phyloP scores from a whole-genome alignment of 2,888 invertebrate species.

The Phaedon cochleariae region DNA sequence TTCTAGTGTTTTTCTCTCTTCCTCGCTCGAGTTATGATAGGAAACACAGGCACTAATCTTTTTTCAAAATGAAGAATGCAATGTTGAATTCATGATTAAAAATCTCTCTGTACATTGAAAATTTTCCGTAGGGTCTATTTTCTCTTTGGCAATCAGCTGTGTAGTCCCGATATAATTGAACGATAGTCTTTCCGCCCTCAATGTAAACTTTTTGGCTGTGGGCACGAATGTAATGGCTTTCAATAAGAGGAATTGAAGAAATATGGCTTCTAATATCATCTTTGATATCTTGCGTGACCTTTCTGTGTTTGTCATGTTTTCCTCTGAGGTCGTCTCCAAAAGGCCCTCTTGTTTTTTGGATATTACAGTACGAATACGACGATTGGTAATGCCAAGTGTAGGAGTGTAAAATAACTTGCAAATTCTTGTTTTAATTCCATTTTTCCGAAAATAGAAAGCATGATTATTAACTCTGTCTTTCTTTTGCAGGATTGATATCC shows the following conservation, averaged over 20 bases:
- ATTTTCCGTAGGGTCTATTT: constrained; percentile 4
- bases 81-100: constrained; percentile 29
- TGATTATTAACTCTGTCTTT: too few species aligned
- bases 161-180: constrained; percentile 26
- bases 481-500: too few species aligned
- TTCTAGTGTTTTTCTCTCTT: constrained; percentile 12
- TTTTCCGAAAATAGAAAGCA: too few species aligned
- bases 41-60: constrained; percentile 27
- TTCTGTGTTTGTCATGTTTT: too few species aligned
- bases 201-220: constrained; percentile 22
- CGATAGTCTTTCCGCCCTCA: constrained; percentile 27
- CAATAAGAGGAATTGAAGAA: constrained; percentile 19
- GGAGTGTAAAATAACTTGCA: too few species aligned
- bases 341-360: too few species aligned
- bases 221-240: constrained; percentile 27
- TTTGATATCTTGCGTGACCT: constrained; percentile 13
- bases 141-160: constrained; percentile 10
- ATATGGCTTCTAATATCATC: constrained; percentile 20
- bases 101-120: constrained; percentile 19
- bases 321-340: too few species aligned
- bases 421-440: too few species aligned
- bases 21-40: constrained; percentile 22
- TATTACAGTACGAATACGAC: too few species aligned
- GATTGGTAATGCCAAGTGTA: too few species aligned
- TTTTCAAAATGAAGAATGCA: constrained; percentile 27